Evolutionary conservation across 2,113 vertebrate species (phyloP), one percentile per base, ranked within the genome.

Genomic region (Onychorhynchus coronatus): DNA sequence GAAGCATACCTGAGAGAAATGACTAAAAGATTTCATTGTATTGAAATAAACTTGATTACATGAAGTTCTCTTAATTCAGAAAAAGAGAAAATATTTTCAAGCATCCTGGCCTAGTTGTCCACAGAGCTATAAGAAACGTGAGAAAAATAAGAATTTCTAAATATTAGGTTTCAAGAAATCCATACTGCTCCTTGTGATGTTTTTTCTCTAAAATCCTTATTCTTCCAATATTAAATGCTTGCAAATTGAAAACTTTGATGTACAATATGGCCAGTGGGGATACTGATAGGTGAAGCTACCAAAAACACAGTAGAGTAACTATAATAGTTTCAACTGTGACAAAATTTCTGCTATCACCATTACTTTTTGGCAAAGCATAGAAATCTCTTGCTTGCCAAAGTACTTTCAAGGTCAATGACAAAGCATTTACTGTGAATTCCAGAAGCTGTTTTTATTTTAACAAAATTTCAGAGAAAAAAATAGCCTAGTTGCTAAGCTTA

Each of bases 351-450:
- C 37, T 93, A 30, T 95, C 49, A 59, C 75, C 66, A 81, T 87
- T 88, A 58, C 88, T 72, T 96, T 87, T 80, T 95, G 91, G 91
- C 89, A 95, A 82, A 95, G 52, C 19, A 37, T 2, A 77, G 70
- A 74, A 83, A 68, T 93, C 11, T 17, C 14, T 88, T 61, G 41
- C 74, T 80, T 95, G 77, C 85, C 86, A 93, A 90, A 95, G 75
- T 72, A 85, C 53, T 80, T 67, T 91, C 85, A 93, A 95, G 82
- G 93, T 96, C 87, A 92, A 33, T 95, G 82, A 44, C 84, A 74
- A 72, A 85, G 77, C 87, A 78, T 92, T 94, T 55, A 62, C 52
- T 68, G 28, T 18, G n/a, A 91, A 76, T 79, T 94, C 35, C 70
- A 93, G 58, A 70, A 74, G 58, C 33, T 82, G 68, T 7, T 83